Evolutionary conservation across 2,888 invertebrate species (phyloP).

Genomic region (Allolobophora icterica): DNA sequence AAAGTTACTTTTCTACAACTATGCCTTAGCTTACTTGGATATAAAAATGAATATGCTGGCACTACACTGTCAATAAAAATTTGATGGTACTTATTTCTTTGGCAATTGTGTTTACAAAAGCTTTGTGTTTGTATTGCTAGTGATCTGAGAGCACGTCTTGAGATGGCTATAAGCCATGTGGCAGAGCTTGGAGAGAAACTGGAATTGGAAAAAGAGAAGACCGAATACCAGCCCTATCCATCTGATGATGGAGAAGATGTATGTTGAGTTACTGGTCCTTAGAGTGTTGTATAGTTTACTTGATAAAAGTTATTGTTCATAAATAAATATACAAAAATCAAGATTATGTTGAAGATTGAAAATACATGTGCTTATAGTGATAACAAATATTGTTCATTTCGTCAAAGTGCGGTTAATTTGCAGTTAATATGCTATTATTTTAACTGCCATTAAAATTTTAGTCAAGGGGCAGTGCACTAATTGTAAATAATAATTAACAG

Average conservation of each 20-base stretch:
- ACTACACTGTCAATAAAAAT: not conserved
- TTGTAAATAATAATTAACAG: not conserved
- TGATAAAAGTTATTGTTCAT: not conserved
- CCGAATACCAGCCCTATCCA: not conserved
- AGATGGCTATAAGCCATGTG: conserved; percentile 80
- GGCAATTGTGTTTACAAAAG: not conserved
- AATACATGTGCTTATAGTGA: no score
- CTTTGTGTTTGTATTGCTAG: conserved; percentile 63
- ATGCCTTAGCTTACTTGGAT: not conserved
- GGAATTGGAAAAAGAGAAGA: not conserved
- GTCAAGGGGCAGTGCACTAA: no score
- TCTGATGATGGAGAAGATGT: conserved; percentile 7
- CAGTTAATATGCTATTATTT: no score
- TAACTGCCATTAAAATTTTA: no score
- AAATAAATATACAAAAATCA: no score
- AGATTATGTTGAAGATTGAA: no score
- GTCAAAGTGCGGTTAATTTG: no score
- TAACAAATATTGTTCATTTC: no score
- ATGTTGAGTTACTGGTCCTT: not conserved
- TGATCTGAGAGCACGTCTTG: conserved; percentile 89
- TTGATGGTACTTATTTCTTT: not conserved
- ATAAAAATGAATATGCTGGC: not conserved
- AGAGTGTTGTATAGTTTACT: not conserved
- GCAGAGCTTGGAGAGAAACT: conserved; percentile 65
- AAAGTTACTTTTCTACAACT: conserved; percentile 17